These are phyloP conservation scores for Clusia tigrina DNA, from an alignment of 2,888 invertebrate genomes.

Conservation along the genomic window DNA sequence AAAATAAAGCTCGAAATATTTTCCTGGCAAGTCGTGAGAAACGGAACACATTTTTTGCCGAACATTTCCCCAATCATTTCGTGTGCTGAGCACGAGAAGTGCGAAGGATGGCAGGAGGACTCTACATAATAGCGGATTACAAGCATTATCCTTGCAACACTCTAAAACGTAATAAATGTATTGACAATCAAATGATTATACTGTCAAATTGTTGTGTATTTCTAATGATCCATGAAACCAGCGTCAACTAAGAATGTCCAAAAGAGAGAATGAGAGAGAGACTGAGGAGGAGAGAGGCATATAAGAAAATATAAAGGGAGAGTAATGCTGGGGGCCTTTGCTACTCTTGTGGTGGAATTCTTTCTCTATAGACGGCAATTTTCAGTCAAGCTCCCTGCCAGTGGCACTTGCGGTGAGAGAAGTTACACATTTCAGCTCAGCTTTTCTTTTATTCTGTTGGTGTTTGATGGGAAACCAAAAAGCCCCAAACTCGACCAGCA, in stretches of 20 bases:
- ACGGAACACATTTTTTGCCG: slow-evolving; percentile 52
- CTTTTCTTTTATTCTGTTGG: slow-evolving; percentile 17
- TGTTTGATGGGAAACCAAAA: not conserved
- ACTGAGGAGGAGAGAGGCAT: too few species aligned
- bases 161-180: slow-evolving; percentile 42
- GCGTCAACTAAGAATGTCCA: slow-evolving; percentile 37
- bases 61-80: not conserved
- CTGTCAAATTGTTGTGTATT: slow-evolving; percentile 37
- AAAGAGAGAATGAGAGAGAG: too few species aligned
- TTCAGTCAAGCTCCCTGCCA: too few species aligned
- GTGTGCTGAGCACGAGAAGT: not conserved
- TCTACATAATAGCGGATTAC: slow-evolving; percentile 59
- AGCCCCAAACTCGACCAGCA: not conserved
- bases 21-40: slow-evolving; percentile 51
- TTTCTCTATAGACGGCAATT: too few species aligned
- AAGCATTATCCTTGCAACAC: slow-evolving; percentile 57
- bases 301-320: too few species aligned
- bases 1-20: slow-evolving; percentile 34
- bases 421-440: not conserved
- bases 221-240: slow-evolving; percentile 39
- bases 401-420: too few species aligned
- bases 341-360: too few species aligned
- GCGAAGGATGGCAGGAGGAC: not conserved
- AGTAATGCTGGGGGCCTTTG: too few species aligned
- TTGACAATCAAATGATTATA: slow-evolving; percentile 58